Base-by-base conservation (phyloP, 2,888 invertebrate species). In the Diarsia rubi region DNA sequence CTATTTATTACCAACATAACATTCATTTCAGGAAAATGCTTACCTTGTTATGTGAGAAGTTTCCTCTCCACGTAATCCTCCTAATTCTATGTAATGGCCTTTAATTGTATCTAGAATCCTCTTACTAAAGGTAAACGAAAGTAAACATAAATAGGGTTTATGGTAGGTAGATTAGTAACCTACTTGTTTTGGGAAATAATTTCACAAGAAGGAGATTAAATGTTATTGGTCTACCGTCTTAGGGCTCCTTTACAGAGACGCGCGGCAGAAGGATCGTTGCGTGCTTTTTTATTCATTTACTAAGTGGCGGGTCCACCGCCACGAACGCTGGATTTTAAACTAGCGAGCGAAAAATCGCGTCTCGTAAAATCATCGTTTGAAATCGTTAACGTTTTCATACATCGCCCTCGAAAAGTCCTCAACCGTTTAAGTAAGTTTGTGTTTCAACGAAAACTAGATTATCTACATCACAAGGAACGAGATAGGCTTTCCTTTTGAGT, bases 11-110 rank as follows among this genome's bases (percentile, higher is more conserved):
- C 2, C 42, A 27, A 59, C 6, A 14, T 69, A 78, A 71, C 64
- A 19, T 52, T 31, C 0, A 60, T 69, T 45, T 16, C 16, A 54
- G 44, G 44, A 67, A 84, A 72, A 67, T 65, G 12, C 57, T 19
- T 27, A 67, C 27, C 24, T 59, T 75, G 42, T 67, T 54, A 75
- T 75, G 60, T 49, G 69, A 78, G 73, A 78, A 69, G 47, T 75
- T 79, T 57, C 66, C 70, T 60, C 62, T 11, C 52, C 45, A 62
- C 72, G 67, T 77, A 72, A 78, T 76, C 65, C 78, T 54, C 54
- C 47, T 75, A 79, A 85, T 79, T 86, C 69, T 67, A 16, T 57
- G 68, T 82, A 82, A 82, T 79, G 64, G 69, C 31, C 60, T 73
- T 72, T 86, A 86, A 86, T 79, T 84, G 73, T 73, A 65, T 60